A percentile compares a stretch with the other conserved stretches of the same genome.
Evolutionary conservation across 2,113 vertebrate species (phyloP).

Genomic region (Mohoua ochrocephala): DNA sequence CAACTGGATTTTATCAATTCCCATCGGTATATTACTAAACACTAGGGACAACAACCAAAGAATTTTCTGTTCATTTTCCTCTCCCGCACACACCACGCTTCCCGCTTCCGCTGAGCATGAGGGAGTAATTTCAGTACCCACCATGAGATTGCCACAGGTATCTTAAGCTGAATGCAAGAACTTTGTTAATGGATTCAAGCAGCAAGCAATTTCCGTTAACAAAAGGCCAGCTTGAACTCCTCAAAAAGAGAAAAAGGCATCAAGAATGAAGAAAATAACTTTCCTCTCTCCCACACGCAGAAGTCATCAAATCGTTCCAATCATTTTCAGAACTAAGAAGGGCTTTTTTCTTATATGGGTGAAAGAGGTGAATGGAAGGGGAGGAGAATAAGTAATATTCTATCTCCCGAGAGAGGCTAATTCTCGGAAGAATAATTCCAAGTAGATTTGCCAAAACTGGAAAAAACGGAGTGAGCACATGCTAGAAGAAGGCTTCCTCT

Average conservation of each 20-base stretch:
- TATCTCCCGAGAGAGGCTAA: not conserved
- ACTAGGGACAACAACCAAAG: not conserved
- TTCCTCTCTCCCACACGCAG: not conserved
- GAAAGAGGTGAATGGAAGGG: not conserved
- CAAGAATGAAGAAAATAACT: not conserved
- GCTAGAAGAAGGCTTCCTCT: not conserved
- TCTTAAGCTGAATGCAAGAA: not conserved
- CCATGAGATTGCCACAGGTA: not conserved
- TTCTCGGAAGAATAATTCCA: not conserved
- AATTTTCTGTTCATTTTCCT: not conserved
- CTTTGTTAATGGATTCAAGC: not conserved
- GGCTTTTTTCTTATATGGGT: not conserved
- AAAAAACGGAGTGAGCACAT: not conserved
- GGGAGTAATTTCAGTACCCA: not conserved
- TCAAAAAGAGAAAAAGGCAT: not conserved
- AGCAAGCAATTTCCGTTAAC: conserved; percentile 30
- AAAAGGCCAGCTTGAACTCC: conserved; percentile 9
- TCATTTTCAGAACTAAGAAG: not conserved
- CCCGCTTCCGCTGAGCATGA: not conserved
- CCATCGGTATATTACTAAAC: not conserved
- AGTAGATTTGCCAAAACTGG: not conserved
- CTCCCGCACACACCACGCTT: not conserved
- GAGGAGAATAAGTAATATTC: not conserved
- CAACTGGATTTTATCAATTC: not conserved
- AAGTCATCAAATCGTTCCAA: not conserved